Base-by-base conservation (phyloP, 2,797 vertebrate species). In the Gadopsis marmoratus region DNA sequence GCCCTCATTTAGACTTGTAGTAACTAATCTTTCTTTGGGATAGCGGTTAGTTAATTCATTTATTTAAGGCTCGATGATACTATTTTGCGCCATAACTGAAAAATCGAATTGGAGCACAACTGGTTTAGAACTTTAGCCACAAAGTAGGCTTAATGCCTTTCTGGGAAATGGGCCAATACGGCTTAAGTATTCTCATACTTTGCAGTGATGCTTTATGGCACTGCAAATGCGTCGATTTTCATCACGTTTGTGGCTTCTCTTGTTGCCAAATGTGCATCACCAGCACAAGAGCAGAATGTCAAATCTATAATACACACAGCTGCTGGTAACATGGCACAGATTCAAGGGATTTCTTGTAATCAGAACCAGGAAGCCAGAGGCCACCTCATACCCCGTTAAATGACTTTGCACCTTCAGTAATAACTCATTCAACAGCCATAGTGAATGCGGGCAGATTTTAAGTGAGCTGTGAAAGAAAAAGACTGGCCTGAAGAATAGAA, bases 311-410 rank as follows among this genome's bases (percentile, higher is more conserved):
- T 17, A 16, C 47, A 13, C 51, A 53, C 62, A 71, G 72, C 66
- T 62, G 45, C 66, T 37, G 56, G 76, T 33, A 6, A 19, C 63
- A 55, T 71, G 69, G 66, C 74, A 53, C 73, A 11, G 56, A 37
- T 77, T 84, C 74, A 66, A 72, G 29, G 72, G 62, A 47, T 16
- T 70, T 80, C 37, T 65, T 48, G 60, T 86, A 84, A 92, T 83
- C 65, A 55, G 67, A 87, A 79, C 54, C 88, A 74, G 74, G 67
- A 72, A 67, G 53, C 19, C 21, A 56, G 64, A 79, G 68, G 74
- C 60, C 47, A 63, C 64, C 71, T 76, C 84, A 70, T 62, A 81
- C 67, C 67, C 39, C 61, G 16, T 87, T 79, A 78, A 86, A 83
- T 75, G 54, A 70, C 77, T 78, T 50, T 55, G 53, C 35, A 51